Evolutionary conservation across 1,140 invertebrate species (phyloP).

Genomic region (Hormaphis cornu): DNA sequence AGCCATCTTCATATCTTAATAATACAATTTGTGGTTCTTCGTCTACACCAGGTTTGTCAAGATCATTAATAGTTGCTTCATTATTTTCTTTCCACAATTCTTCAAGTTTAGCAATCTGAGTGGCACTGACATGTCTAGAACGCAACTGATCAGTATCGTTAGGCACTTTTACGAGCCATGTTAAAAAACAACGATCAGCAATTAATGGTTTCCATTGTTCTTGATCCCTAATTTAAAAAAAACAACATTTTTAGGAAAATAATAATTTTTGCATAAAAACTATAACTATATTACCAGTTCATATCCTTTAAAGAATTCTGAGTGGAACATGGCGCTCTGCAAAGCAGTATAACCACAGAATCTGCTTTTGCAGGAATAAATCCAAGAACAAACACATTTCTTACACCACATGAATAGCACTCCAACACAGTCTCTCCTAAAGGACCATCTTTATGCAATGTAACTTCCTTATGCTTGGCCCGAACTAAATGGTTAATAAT

Average conservation of each 20-base stretch:
- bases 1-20: conserved; percentile 93
- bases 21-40: conserved; percentile 94
- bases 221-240: conserved; percentile 60
- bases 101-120: conserved; percentile 95
- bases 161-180: conserved; percentile 94
- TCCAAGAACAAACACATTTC: conserved; percentile 95
- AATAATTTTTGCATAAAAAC: too few relatives aligned
- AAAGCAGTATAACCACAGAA: conserved; percentile 95
- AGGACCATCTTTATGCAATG: conserved; percentile 91
- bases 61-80: conserved; percentile 92
- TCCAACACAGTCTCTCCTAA: conserved; percentile 95
- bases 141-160: conserved; percentile 90
- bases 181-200: conserved; percentile 86
- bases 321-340: conserved; percentile 93
- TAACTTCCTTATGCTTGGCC: conserved; percentile 98
- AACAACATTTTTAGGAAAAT: background rate
- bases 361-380: conserved; percentile 99
- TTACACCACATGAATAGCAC: conserved; percentile 96
- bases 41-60: conserved; percentile 95
- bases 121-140: conserved; percentile 88
- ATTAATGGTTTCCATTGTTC: conserved; percentile 98
- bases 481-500: conserved; percentile 97
- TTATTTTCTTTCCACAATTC: conserved; percentile 98
- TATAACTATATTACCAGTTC: conserved; percentile 88
- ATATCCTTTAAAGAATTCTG: conserved; percentile 94